Conservation (phyloP, 2,888 invertebrate species). For the Hemicrepidius hirtus region DNA sequence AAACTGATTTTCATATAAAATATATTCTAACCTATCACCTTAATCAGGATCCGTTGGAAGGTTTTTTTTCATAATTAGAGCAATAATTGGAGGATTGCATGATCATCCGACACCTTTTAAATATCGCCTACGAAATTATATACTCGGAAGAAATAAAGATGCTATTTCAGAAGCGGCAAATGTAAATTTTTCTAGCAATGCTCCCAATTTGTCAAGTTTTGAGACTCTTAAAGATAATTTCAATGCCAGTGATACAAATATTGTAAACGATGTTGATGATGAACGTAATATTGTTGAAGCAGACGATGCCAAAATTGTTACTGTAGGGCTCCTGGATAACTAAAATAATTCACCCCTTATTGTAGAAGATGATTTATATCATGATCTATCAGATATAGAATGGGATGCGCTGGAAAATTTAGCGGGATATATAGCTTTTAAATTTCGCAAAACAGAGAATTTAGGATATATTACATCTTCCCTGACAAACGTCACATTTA, state of each 20-base stretch:
- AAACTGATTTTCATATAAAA: constrained; percentile 43
- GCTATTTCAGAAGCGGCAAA: neutral
- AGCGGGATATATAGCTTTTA: constrained; percentile 56
- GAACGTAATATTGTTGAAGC: neutral
- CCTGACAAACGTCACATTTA: constrained; percentile 40
- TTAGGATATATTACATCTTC: constrained; percentile 51
- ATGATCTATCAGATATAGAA: neutral
- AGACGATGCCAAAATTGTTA: neutral
- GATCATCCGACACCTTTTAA: constrained; percentile 56
- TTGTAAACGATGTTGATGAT: neutral
- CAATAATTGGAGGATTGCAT: constrained; percentile 31
- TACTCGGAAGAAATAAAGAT: constrained; percentile 51
- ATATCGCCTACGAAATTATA: constrained; percentile 56
- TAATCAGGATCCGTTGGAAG: constrained; percentile 57
- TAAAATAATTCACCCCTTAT: too few relatives aligned
- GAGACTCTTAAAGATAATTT: neutral
- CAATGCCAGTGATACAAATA: neutral
- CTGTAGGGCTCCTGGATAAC: neutral
- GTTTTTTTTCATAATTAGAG: constrained; percentile 38
- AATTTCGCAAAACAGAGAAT: constrained; percentile 52
- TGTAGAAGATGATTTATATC: too few relatives aligned
- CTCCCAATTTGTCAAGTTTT: neutral
- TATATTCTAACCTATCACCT: constrained; percentile 56
- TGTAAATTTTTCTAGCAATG: neutral
- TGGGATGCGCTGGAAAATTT: constrained; percentile 58